phyloP scores from a whole-genome alignment of 35 echinoderm and acorn worm genomes.

The Nesometra sesokonis region DNA sequence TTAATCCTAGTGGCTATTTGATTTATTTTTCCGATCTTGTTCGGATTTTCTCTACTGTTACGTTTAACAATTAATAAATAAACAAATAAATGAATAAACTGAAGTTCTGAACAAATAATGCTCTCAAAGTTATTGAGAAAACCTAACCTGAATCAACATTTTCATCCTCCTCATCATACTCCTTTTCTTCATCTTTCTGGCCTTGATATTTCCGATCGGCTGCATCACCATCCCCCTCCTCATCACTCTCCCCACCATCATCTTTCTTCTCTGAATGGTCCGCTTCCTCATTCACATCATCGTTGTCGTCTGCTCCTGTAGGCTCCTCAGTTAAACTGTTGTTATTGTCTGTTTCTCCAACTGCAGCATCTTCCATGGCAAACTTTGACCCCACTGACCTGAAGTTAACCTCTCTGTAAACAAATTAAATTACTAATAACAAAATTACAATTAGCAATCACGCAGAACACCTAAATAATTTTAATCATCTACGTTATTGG shows the following conservation, averaged over 20 bases:
- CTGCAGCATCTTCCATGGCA: neutral
- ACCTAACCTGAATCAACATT: conserved; percentile 9
- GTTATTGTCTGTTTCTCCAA: neutral
- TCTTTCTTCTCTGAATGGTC: conserved; percentile 6
- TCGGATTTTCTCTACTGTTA: too few relatives aligned
- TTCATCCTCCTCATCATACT: conserved; percentile 59
- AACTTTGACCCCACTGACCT: neutral
- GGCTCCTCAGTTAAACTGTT: conserved; percentile 3
- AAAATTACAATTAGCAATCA: too few relatives aligned
- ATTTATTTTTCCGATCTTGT: too few relatives aligned
- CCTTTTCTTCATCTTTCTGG: conserved; percentile 39
- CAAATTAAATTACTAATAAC: too few relatives aligned
- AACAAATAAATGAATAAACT: neutral
- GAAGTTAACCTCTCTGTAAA: neutral
- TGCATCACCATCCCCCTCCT: conserved; percentile 30
- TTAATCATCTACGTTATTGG: too few relatives aligned
- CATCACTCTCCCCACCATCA: conserved; percentile 30
- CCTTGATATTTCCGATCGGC: conserved; percentile 6
- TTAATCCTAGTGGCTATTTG: too few relatives aligned
- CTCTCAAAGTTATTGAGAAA: too few relatives aligned
- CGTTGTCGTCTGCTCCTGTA: conserved; percentile 3
- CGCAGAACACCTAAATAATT: too few relatives aligned
- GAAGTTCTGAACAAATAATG: neutral
- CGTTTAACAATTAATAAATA: too few relatives aligned
- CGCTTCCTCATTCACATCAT: conserved; percentile 5